These are phyloP conservation scores for Myopa tessellatipennis DNA, from an alignment of 2,888 invertebrate genomes.

Conservation along the genomic window DNA sequence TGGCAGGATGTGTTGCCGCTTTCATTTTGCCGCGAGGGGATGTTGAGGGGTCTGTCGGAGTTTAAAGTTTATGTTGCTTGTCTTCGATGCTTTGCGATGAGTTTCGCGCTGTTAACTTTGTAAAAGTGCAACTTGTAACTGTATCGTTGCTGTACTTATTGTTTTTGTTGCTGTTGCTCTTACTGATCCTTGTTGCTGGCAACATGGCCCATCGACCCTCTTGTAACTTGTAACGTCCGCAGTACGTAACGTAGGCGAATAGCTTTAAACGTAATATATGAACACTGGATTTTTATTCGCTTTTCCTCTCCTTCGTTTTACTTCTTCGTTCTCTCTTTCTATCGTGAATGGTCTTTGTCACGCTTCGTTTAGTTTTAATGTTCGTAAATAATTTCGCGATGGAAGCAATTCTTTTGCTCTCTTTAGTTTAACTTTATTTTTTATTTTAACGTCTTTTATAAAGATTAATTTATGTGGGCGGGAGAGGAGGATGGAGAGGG, in stretches of 20 bases:
- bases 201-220: slow-evolving; percentile 14
- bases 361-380: slow-evolving; percentile 44
- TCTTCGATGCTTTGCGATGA: slow-evolving; percentile 51
- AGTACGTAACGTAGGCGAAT: slow-evolving; percentile 50
- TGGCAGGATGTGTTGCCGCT: neutral
- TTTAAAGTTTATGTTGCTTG: slow-evolving; percentile 10
- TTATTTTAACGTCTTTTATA: neutral
- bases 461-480: neutral
- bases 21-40: no score
- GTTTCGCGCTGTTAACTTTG: slow-evolving; percentile 62
- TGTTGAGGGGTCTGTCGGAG: neutral
- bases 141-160: slow-evolving; percentile 38
- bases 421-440: neutral
- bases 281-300: neutral
- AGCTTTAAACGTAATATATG: slow-evolving; percentile 27
- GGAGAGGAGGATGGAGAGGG: neutral
- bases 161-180: neutral
- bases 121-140: slow-evolving; percentile 57
- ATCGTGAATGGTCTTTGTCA: slow-evolving; percentile 39
- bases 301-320: neutral
- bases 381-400: slow-evolving; percentile 30
- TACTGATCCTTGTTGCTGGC: neutral
- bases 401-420: neutral
- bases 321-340: neutral
- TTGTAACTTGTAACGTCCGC: neutral